Percentiles rank a stretch among this genome's conserved stretches.
These are phyloP conservation scores for Agrotis clavis DNA, from an alignment of 2,888 invertebrate species.

Conservation along the genomic window DNA sequence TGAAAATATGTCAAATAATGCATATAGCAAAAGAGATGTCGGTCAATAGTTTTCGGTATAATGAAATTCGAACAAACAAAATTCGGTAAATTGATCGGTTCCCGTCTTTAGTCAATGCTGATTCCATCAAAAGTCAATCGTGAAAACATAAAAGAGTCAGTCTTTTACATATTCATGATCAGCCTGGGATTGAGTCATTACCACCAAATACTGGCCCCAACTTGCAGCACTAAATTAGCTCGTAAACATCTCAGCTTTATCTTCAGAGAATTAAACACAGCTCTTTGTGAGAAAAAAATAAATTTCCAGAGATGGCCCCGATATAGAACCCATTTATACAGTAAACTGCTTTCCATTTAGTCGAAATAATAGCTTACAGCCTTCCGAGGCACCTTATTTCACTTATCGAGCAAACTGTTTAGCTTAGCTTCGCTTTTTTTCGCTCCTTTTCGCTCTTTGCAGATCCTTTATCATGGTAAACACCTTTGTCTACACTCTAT, in stretches of 20 bases:
- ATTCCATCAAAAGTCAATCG: too few relatives aligned
- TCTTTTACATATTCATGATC: not conserved
- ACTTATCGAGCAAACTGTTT: constrained; percentile 65
- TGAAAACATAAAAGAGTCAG: too few relatives aligned
- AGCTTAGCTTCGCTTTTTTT: constrained; percentile 49
- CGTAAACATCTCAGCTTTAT: constrained; percentile 49
- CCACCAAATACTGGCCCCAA: constrained; percentile 10
- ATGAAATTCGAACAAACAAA: too few relatives aligned
- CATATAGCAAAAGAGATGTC: too few relatives aligned
- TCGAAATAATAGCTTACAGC: constrained; percentile 70
- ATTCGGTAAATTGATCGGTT: too few relatives aligned
- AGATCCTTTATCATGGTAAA: constrained; percentile 72
- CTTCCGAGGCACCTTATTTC: constrained; percentile 67
- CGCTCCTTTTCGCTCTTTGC: constrained; percentile 44
- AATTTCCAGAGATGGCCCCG: constrained; percentile 65
- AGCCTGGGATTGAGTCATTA: not conserved
- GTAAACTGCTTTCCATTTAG: constrained; percentile 72
- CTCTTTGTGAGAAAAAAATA: constrained; percentile 59
- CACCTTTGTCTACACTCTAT: constrained; percentile 75
- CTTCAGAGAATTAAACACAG: constrained; percentile 53
- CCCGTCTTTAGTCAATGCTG: too few relatives aligned
- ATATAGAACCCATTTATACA: constrained; percentile 70
- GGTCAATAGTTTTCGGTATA: too few relatives aligned
- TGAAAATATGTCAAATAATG: too few relatives aligned
- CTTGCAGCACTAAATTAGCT: constrained; percentile 27